phyloP scores from a whole-genome alignment of 2,888 invertebrate species.

The Listrodromus nycthemerus region DNA sequence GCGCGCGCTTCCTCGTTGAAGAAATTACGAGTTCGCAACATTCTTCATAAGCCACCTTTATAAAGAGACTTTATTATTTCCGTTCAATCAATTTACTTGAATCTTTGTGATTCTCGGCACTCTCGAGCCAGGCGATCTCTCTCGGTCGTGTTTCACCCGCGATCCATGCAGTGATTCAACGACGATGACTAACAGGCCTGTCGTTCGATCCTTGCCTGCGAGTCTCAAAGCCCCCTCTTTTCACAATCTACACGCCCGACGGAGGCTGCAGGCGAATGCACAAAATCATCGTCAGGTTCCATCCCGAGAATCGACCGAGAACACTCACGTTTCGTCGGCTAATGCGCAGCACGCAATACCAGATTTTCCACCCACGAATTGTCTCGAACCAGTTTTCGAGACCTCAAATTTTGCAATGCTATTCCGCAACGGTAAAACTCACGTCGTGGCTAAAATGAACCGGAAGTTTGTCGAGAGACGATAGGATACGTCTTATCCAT shows the following conservation, averaged over 20 bases:
- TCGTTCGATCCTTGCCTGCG: conserved; percentile 63
- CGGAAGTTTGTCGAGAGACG: conserved; percentile 27
- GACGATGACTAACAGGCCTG: conserved; percentile 73
- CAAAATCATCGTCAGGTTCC: conserved; percentile 39
- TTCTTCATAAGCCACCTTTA: not conserved
- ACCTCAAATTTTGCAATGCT: conserved; percentile 25
- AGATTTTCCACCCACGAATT: conserved; percentile 12
- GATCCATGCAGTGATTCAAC: conserved; percentile 60
- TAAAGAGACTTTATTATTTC: not conserved
- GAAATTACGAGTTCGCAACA: not conserved
- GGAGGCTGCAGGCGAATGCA: conserved; percentile 38
- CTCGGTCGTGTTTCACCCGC: conserved; percentile 67
- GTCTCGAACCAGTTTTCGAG: conserved; percentile 31
- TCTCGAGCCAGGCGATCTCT: not conserved
- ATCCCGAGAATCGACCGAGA: conserved; percentile 24
- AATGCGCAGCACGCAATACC: not conserved
- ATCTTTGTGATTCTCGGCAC: not conserved
- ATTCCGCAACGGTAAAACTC: conserved; percentile 13
- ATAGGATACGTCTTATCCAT: not conserved
- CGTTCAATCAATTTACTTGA: conserved; percentile 25
- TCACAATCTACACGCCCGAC: conserved; percentile 48
- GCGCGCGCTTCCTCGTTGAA: not conserved
- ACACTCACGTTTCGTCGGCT: not conserved
- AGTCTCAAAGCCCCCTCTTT: conserved; percentile 47
- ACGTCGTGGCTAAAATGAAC: not conserved